These are phyloP conservation scores for Mesocentrotus franciscanus DNA, from an alignment of 53 echinoderm and acorn worm species.

Conservation along the genomic window DNA sequence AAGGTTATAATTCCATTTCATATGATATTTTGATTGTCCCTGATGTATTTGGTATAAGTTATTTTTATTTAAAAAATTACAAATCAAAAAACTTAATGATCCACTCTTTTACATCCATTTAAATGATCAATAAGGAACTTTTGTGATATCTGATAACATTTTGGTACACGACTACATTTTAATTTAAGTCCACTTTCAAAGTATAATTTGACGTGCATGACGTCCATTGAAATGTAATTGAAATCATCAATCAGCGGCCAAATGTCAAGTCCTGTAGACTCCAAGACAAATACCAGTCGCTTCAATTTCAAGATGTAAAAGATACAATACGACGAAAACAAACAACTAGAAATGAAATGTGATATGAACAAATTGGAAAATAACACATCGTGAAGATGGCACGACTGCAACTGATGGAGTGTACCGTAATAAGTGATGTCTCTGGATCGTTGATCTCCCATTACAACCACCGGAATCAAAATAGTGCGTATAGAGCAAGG, in stretches of 20 bases:
- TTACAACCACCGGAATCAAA: slow-evolving; percentile 3
- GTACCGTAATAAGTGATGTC: slow-evolving; percentile 11
- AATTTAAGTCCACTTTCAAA: background rate
- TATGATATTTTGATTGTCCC: too few relatives aligned
- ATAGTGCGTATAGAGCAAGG: background rate
- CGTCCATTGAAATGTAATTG: background rate
- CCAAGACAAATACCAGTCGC: background rate
- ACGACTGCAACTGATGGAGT: background rate
- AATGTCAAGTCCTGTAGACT: slow-evolving; percentile 19
- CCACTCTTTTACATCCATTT: background rate
- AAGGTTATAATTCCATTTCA: too few relatives aligned
- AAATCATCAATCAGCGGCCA: slow-evolving; percentile 6
- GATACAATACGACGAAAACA: background rate
- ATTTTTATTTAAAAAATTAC: too few relatives aligned
- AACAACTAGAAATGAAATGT: slow-evolving; percentile 14
- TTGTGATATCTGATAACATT: background rate
- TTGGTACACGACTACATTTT: background rate
- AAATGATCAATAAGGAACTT: background rate
- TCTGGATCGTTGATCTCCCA: slow-evolving; percentile 19
- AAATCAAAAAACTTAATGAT: too few relatives aligned
- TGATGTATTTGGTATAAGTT: too few relatives aligned
- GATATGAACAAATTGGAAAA: background rate
- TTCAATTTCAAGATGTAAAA: background rate
- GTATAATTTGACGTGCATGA: background rate
- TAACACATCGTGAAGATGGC: slow-evolving; percentile 37